phyloP scores from a whole-genome alignment of 2,888 invertebrate genomes.

The Diplazon laetatorius region DNA sequence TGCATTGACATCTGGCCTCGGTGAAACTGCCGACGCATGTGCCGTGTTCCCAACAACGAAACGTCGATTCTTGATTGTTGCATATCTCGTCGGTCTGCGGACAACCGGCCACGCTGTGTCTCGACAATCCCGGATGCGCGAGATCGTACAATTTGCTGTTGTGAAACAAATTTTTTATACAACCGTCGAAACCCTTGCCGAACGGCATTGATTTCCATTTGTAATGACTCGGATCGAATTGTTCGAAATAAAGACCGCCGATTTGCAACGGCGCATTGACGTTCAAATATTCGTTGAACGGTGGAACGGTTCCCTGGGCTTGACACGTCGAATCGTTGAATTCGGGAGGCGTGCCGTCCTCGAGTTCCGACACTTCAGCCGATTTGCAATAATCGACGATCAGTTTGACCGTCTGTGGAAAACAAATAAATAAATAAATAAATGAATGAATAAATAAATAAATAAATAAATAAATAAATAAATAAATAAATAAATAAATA shows the following conservation, averaged over 20 bases:
- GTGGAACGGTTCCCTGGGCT: slow-evolving; percentile 94
- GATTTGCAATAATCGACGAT: slow-evolving; percentile 97
- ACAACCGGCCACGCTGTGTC: slow-evolving; percentile 95
- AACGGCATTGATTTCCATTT: slow-evolving; percentile 96
- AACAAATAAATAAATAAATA: not conserved
- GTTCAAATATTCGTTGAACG: slow-evolving; percentile 97
- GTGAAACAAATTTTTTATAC: slow-evolving; percentile 97
- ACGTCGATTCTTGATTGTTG: slow-evolving; percentile 92
- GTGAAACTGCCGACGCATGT: slow-evolving; percentile 95
- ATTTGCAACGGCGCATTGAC: slow-evolving; percentile 97
- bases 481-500: too few species aligned
- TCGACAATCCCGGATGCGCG: slow-evolving; percentile 94
- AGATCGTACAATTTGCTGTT: slow-evolving; percentile 98
- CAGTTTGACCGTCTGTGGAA: slow-evolving; percentile 89
- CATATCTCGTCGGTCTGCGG: slow-evolving; percentile 97
- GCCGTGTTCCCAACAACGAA: slow-evolving; percentile 96
- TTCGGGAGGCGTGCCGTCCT: slow-evolving; percentile 94
- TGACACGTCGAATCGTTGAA: slow-evolving; percentile 96
- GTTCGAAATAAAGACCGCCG: slow-evolving; percentile 95
- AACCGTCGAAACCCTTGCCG: slow-evolving; percentile 96
- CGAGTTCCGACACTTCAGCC: slow-evolving; percentile 93
- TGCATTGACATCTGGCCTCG: slow-evolving; percentile 95
- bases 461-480: too few species aligned
- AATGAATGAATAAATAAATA: too few species aligned
- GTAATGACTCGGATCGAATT: slow-evolving; percentile 94